These are phyloP conservation scores for Neomonachus schauinslandi DNA, from an alignment of 2,113 vertebrate species.

Conservation along the genomic window DNA sequence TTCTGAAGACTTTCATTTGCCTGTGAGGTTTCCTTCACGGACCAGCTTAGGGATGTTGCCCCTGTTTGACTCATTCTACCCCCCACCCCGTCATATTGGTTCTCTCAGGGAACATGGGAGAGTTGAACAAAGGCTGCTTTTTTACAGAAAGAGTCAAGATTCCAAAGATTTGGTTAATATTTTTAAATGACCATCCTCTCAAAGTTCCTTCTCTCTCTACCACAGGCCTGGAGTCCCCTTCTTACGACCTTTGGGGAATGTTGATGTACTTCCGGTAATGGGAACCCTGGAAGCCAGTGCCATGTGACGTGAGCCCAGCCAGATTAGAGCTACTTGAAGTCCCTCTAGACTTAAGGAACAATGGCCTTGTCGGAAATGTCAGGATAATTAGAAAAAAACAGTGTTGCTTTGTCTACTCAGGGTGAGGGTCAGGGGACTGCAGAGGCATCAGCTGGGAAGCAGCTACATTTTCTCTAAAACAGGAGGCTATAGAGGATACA, in stretches of 20 bases:
- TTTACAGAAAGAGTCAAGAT: not conserved
- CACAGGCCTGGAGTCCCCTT: not conserved
- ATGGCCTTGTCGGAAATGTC: constrained; percentile 48
- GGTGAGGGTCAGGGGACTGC: not conserved
- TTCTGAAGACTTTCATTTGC: not conserved
- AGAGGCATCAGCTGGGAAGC: not conserved
- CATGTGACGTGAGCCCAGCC: not conserved
- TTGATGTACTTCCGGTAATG: not conserved
- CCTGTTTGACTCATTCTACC: not conserved
- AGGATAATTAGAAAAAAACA: constrained; percentile 40
- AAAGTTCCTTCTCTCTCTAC: not conserved
- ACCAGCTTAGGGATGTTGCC: not conserved
- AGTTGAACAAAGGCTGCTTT: not conserved
- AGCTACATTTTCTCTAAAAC: not conserved
- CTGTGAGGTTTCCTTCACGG: not conserved
- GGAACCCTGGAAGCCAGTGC: not conserved
- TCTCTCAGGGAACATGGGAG: not conserved
- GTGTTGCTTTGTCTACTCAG: not conserved
- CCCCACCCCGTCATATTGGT: fast-evolving
- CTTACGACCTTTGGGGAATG: not conserved
- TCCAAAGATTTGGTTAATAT: not conserved
- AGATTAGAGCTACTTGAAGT: constrained; percentile 23
- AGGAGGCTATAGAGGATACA: not conserved
- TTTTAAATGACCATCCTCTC: not conserved
- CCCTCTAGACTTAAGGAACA: constrained; percentile 36